A percentile compares a stretch with the other conserved stretches of the same genome.
These are phyloP conservation scores for Melanotaenia maccullochi DNA, from an alignment of 2,797 vertebrate genomes.

Conservation along the genomic window DNA sequence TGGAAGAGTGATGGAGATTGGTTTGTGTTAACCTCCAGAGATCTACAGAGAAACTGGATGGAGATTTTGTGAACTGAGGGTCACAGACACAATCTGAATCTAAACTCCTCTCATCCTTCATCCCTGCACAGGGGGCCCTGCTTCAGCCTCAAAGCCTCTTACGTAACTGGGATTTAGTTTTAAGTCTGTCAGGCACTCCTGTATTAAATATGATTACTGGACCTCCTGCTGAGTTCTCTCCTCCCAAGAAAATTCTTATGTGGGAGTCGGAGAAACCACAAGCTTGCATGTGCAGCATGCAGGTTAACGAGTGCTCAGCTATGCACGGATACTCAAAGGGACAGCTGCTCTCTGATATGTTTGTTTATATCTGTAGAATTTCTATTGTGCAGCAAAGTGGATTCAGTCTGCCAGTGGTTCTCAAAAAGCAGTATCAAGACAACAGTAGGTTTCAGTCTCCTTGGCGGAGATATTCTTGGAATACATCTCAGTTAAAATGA, in stretches of 20 bases:
- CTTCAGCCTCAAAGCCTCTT: constrained; percentile 79
- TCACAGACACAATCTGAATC: constrained; percentile 76
- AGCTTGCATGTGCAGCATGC: constrained; percentile 53
- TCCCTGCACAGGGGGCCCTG: constrained; percentile 56
- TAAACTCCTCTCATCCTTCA: constrained; percentile 72
- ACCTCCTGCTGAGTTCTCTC: constrained; percentile 65
- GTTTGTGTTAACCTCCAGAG: constrained; percentile 41
- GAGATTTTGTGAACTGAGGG: constrained; percentile 72
- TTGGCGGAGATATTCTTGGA: constrained; percentile 23
- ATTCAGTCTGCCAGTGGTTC: constrained; percentile 14
- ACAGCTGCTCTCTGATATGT: constrained; percentile 59
- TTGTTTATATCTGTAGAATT: constrained; percentile 40
- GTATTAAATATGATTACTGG: constrained; percentile 85
- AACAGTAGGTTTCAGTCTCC: constrained; percentile 20
- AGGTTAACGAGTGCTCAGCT: constrained; percentile 43
- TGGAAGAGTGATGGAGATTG: constrained; percentile 41
- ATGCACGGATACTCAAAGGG: constrained; percentile 61
- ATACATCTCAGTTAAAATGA: constrained; percentile 33
- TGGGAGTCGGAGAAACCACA: constrained; percentile 60
- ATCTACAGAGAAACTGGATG: constrained; percentile 52
- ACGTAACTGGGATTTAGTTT: constrained; percentile 81
- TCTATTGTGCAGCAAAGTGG: constrained; percentile 29
- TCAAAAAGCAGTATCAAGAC: constrained; percentile 23
- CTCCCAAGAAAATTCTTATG: constrained; percentile 63
- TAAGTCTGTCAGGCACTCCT: constrained; percentile 75